A percentile compares a stretch with the other conserved stretches of the same genome.
Evolutionary conservation across 2,888 invertebrate genomes (phyloP).

Genomic region (Zhengitettix transpicula): DNA sequence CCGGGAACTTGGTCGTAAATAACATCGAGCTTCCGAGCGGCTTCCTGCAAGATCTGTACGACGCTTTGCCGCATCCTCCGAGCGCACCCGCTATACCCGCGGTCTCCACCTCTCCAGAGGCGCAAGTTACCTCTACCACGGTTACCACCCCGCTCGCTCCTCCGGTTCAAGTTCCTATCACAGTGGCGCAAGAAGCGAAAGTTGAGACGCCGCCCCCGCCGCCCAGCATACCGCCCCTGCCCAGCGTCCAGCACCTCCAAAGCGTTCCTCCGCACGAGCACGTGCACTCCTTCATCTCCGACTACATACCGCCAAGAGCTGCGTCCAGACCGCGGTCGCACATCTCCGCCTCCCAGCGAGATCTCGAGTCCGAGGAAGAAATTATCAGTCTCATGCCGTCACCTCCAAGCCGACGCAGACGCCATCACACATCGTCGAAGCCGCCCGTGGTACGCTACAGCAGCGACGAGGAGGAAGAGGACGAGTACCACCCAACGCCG

Average conservation of each 20-base stretch:
- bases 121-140: neutral
- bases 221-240: neutral
- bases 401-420: conserved; percentile 4
- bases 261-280: conserved; percentile 1
- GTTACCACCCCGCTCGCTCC: neutral
- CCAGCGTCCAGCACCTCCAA: conserved; percentile 4
- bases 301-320: conserved; percentile 4
- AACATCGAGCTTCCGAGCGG: conserved; percentile 51
- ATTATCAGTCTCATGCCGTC: conserved; percentile 4
- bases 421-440: neutral
- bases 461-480: conserved; percentile 16
- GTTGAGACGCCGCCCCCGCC: neutral
- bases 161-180: conserved; percentile 17
- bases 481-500: conserved; percentile 19
- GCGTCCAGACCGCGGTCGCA: conserved; percentile 3
- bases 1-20: conserved; percentile 46
- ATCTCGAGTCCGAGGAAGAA: conserved; percentile 12
- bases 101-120: neutral
- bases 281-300: conserved; percentile 7
- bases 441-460: conserved; percentile 5
- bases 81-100: conserved; percentile 5
- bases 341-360: neutral
- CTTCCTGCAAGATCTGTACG: conserved; percentile 39
- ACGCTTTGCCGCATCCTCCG: conserved; percentile 9
- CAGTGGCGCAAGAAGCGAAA: conserved; percentile 25